Percentiles rank a stretch among this genome's conserved stretches.
Conservation (phyloP, 2,888 invertebrate species). For the Tenodera sinensis region DNA sequence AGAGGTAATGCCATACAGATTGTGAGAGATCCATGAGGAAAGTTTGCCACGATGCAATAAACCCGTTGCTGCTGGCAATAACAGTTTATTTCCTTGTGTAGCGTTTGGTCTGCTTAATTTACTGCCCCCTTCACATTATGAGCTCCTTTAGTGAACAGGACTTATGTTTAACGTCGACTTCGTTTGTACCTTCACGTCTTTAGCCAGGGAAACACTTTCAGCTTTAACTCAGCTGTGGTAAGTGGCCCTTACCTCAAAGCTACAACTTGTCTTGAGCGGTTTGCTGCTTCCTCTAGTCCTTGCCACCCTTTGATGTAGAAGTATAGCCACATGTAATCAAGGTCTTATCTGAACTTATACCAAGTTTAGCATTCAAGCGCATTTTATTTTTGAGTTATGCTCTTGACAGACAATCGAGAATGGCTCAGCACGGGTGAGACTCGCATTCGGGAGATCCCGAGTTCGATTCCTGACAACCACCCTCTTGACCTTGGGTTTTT, state of each 20-base stretch:
- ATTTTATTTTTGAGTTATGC: no score
- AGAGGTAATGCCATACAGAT: neutral
- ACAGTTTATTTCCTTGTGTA: neutral
- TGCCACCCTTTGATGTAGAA: no score
- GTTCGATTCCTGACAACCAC: no score
- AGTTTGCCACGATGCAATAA: neutral
- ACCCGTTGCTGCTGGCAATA: neutral
- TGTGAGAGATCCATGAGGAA: neutral
- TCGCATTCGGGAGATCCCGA: no score
- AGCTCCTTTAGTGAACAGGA: neutral
- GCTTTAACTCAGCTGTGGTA: no score
- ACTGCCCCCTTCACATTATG: neutral
- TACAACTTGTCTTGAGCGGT: neutral
- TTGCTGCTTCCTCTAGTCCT: neutral
- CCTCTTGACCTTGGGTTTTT: no score
- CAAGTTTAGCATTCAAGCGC: no score
- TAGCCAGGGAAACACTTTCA: neutral
- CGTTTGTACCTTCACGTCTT: neutral
- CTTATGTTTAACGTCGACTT: neutral
- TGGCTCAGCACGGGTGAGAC: no score
- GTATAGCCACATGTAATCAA: no score
- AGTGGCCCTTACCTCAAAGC: neutral
- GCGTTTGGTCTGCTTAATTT: neutral
- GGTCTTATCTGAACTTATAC: no score
- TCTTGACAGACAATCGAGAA: no score